These are phyloP conservation scores for Solenopsis fugax DNA, from an alignment of 1,140 invertebrate genomes.

Conservation along the genomic window DNA sequence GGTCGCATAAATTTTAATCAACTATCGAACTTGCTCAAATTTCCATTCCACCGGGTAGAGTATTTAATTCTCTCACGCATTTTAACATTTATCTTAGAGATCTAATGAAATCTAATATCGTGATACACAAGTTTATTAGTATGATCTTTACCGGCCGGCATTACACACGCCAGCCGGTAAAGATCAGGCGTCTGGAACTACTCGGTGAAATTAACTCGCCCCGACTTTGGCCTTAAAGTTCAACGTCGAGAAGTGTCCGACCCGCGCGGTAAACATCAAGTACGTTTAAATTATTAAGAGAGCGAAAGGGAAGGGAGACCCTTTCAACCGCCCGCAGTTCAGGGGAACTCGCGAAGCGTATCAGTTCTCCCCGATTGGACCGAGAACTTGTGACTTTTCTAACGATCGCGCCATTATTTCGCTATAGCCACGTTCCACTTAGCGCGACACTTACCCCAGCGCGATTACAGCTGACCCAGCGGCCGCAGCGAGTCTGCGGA, in stretches of 20 bases:
- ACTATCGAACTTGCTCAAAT: conserved; percentile 4
- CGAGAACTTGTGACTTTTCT: conserved; percentile 34
- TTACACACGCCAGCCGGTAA: background rate
- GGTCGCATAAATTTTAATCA: conserved; percentile 29
- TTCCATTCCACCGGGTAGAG: background rate
- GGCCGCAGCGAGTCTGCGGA: conserved; percentile 31
- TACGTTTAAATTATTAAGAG: conserved; percentile 25
- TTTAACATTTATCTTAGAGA: background rate
- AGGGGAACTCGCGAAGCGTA: background rate
- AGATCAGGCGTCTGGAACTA: too few relatives aligned
- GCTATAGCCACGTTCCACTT: conserved; percentile 37
- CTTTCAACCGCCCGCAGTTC: background rate
- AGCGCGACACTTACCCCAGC: conserved; percentile 23
- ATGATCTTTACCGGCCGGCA: background rate
- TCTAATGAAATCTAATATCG: background rate
- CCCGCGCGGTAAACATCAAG: background rate
- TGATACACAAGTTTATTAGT: background rate
- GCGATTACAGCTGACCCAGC: conserved; percentile 52
- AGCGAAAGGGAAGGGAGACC: background rate
- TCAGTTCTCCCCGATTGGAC: background rate
- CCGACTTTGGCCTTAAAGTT: conserved; percentile 16
- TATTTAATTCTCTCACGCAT: background rate
- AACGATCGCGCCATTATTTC: conserved; percentile 36
- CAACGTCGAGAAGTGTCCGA: background rate
- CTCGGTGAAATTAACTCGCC: background rate